A percentile compares a stretch with the other conserved stretches of the same genome.
phyloP scores from a whole-genome alignment of 2,888 invertebrate genomes.

The Limnephilus lunatus region DNA sequence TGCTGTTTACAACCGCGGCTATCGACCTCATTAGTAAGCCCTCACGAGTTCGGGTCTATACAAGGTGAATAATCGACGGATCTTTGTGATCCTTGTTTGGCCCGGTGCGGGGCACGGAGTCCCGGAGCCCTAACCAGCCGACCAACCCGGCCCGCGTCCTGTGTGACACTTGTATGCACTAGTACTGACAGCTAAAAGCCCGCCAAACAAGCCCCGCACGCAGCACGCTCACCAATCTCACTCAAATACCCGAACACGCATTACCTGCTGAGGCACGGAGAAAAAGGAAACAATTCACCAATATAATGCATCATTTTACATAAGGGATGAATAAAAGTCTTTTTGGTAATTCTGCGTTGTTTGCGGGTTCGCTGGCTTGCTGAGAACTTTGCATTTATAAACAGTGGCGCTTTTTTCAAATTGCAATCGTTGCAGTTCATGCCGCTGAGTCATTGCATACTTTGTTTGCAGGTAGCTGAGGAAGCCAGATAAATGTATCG shows the following conservation, averaged over 20 bases:
- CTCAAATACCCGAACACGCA: background rate
- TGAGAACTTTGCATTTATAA: conserved; percentile 6
- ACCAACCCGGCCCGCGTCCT: background rate
- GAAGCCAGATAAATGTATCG: background rate
- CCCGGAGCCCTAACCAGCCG: background rate
- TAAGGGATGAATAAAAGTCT: background rate
- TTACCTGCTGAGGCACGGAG: background rate
- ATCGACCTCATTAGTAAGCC: conserved; percentile 48
- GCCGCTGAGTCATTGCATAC: conserved; percentile 4
- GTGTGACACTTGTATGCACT: conserved; percentile 60
- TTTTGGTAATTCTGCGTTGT: background rate
- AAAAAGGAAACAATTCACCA: background rate
- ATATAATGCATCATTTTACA: background rate
- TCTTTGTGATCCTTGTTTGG: conserved; percentile 55
- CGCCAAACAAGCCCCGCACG: conserved; percentile 4
- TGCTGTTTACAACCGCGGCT: background rate
- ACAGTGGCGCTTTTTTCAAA: conserved; percentile 14
- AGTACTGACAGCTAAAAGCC: conserved; percentile 47
- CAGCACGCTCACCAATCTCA: background rate
- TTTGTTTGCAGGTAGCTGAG: background rate
- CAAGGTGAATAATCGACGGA: conserved; percentile 48
- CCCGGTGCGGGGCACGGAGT: background rate
- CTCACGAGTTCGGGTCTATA: conserved; percentile 35
- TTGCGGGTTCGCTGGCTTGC: background rate
- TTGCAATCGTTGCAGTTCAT: background rate